These are phyloP conservation scores for Scaptomyza cyrtandrae DNA, from an alignment of 2,888 invertebrate species.

Conservation along the genomic window DNA sequence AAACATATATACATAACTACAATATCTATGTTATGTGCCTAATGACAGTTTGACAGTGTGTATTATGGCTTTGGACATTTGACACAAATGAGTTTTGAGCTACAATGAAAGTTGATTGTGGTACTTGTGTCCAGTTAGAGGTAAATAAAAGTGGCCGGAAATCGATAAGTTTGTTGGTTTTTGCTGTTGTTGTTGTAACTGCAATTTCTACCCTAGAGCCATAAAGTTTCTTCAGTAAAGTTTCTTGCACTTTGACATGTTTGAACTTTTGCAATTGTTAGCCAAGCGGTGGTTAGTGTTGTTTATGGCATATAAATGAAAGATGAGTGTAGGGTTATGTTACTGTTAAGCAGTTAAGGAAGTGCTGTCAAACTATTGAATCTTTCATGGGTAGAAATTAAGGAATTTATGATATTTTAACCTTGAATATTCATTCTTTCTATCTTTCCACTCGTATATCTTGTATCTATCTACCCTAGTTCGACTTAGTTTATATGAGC, in stretches of 20 bases:
- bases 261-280: background rate
- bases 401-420: too few species aligned
- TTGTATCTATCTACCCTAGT: too few species aligned
- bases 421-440: too few species aligned
- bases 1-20: background rate
- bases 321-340: background rate
- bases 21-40: constrained; percentile 10
- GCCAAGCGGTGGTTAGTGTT: background rate
- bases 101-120: background rate
- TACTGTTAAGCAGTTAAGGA: background rate
- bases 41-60: constrained; percentile 56
- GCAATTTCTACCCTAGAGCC: background rate
- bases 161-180: constrained; percentile 38
- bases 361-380: background rate
- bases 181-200: too few species aligned
- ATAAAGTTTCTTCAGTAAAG: constrained; percentile 1
- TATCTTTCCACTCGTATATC: too few species aligned
- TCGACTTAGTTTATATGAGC: background rate
- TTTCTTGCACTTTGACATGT: background rate
- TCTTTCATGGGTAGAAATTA: too few species aligned
- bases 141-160: constrained; percentile 25
- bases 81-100: constrained; percentile 43
- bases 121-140: background rate
- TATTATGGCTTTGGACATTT: constrained; percentile 21
- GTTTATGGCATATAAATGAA: background rate